Conservation (phyloP, 1,140 invertebrate species). For the Calliopsis andreniformis region DNA sequence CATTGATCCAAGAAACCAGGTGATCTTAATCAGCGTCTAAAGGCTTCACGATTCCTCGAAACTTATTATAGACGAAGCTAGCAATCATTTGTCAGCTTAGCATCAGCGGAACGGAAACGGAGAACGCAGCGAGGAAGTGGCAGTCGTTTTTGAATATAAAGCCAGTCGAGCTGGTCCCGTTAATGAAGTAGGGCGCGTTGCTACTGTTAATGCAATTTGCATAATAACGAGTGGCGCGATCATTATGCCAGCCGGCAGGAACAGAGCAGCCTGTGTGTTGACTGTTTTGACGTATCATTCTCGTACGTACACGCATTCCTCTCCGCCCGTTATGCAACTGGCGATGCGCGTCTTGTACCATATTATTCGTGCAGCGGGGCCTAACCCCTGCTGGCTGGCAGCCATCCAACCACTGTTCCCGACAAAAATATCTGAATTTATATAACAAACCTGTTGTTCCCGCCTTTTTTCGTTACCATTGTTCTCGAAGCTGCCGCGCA, state of each 20-base stretch:
- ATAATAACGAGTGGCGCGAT: constrained; percentile 68
- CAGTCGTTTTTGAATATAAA: neutral
- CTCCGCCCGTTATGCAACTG: constrained; percentile 75
- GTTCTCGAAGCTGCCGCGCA: neutral
- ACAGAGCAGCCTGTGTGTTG: constrained; percentile 34
- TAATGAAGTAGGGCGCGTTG: constrained; percentile 58
- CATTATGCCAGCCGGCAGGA: constrained; percentile 55
- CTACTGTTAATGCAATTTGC: constrained; percentile 65
- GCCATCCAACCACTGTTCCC: constrained; percentile 73
- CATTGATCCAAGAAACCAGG: too few species aligned
- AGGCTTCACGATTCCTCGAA: too few species aligned
- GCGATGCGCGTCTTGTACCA: constrained; percentile 68
- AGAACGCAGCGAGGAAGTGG: neutral
- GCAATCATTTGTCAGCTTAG: too few species aligned
- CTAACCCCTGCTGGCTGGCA: constrained; percentile 72
- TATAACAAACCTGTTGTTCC: constrained; percentile 67
- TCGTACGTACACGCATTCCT: constrained; percentile 61
- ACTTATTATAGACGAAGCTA: too few species aligned
- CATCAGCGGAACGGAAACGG: neutral
- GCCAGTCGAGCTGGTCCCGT: constrained; percentile 13
- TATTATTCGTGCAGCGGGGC: constrained; percentile 75
- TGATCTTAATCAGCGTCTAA: too few species aligned
- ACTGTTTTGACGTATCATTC: constrained; percentile 53
- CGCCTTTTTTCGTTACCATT: neutral
- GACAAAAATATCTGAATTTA: constrained; percentile 78